Conservation (phyloP, 2,888 invertebrate genomes). For the Aplocera efformata region DNA sequence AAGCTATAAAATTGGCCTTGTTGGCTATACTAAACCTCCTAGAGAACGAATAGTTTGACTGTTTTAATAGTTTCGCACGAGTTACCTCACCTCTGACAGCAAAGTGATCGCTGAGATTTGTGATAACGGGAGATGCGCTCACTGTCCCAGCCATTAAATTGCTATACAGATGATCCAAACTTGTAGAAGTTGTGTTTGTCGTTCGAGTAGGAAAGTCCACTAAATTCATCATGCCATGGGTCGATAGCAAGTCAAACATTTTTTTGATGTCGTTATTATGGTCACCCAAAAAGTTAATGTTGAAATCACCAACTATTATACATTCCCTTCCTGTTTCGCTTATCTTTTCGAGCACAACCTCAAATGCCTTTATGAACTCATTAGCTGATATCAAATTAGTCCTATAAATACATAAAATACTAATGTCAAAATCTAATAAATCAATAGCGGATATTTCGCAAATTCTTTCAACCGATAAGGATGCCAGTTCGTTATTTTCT, state of each 20-base stretch:
- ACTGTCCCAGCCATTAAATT: background rate
- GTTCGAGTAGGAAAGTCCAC: constrained; percentile 7
- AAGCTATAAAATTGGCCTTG: background rate
- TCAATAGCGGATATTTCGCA: constrained; percentile 13
- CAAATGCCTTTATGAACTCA: constrained; percentile 3
- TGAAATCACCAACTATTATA: constrained; percentile 8
- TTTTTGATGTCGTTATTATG: background rate
- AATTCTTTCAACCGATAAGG: constrained; percentile 1
- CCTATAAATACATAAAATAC: constrained; percentile 7
- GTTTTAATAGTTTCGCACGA: background rate
- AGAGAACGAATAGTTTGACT: background rate
- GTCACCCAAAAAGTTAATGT: background rate
- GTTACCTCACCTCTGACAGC: background rate
- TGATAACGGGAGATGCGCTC: background rate
- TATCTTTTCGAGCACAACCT: constrained; percentile 11
- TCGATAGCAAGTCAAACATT: constrained; percentile 1
- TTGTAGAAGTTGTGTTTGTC: background rate
- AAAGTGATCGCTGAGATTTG: constrained; percentile 8
- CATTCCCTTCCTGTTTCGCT: background rate
- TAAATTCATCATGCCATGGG: constrained; percentile 3
- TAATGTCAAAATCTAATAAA: constrained; percentile 6
- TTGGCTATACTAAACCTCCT: background rate
- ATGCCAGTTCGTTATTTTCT: background rate
- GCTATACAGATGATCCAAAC: constrained; percentile 8
- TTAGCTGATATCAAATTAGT: constrained; percentile 5